Base-by-base conservation (phyloP, 2,113 vertebrate species). In the Nothocercus nigrocapillus region DNA sequence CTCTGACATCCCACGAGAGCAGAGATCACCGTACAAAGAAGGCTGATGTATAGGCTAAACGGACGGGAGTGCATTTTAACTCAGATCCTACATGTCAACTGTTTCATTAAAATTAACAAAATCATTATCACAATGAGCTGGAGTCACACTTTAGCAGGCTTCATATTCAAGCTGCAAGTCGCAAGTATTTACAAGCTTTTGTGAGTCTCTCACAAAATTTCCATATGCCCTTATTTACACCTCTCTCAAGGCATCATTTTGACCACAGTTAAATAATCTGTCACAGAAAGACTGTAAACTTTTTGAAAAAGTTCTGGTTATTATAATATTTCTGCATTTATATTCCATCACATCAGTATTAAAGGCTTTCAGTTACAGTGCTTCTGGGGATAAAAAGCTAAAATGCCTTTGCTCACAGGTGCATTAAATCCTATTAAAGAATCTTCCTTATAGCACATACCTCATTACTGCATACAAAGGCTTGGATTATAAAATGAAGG, bases 351-450 rank as follows among this genome's bases (percentile, higher is more conserved):
- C 97, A 98, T 98, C 97, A 96, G 98, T 98, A 98, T 98, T 98
- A 98, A 98, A 98, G 97, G 95, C 98, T 98, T 98, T 98, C 97
- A 95, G 98, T 98, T 98, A 98, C 97, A 97, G 97, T 98, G 98
- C 98, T 98, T 97, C 98, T 98, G 98, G 98, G 98, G 98, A 98
- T 98, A 98, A 98, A 98, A 97, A 98, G 98, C 97, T 98, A 97
- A 98, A 98, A 98, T 98, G 98, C 97, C 97, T 98, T 98, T 98
- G 98, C 98, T 98, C 98, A 98, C 98, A 98, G 98, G 98, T 98
- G 98, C 98, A 98, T 98, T 98, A 98, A 98, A 98, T 98, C 98
- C 98, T 98, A 98, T 98, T 98, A 98, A 98, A 98, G 98, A 98
- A 97, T 98, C 97, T 98, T 98, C 98, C 98, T 98, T 98, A 98